Conservation (phyloP, 2,888 invertebrate genomes). For the Drosophila yooni region DNA sequence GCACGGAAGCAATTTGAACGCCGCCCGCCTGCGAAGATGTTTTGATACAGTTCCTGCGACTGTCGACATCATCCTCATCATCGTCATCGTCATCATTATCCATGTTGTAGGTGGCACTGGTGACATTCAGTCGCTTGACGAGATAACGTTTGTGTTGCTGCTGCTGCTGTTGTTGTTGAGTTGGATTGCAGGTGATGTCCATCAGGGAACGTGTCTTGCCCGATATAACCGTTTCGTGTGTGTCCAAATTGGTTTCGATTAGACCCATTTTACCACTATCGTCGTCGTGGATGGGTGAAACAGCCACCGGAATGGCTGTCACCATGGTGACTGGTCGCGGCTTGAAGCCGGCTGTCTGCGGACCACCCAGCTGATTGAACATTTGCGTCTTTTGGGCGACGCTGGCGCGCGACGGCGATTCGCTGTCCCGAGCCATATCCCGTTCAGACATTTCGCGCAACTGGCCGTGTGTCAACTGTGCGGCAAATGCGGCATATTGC, state of each 20-base stretch:
- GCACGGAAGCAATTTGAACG: slow-evolving; percentile 83
- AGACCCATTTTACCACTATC: slow-evolving; percentile 87
- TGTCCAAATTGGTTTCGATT: slow-evolving; percentile 96
- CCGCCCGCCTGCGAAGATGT: slow-evolving; percentile 70
- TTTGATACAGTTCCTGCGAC: slow-evolving; percentile 80
- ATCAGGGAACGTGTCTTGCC: slow-evolving; percentile 89
- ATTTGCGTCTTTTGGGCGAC: slow-evolving; percentile 79
- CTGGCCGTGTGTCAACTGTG: slow-evolving; percentile 82
- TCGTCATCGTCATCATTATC: slow-evolving; percentile 52
- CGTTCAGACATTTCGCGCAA: slow-evolving; percentile 39
- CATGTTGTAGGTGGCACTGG: slow-evolving; percentile 61
- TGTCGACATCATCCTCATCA: slow-evolving; percentile 54
- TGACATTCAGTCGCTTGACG: slow-evolving; percentile 75
- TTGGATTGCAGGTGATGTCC: slow-evolving; percentile 86
- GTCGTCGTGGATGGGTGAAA: slow-evolving; percentile 44
- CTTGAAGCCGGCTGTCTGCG: slow-evolving; percentile 18
- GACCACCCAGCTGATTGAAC: slow-evolving; percentile 71
- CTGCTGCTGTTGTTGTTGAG: slow-evolving; percentile 43
- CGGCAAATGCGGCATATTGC: slow-evolving; percentile 71
- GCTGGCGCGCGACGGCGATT: slow-evolving; percentile 71
- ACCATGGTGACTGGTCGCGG: slow-evolving; percentile 61
- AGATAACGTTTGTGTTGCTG: slow-evolving; percentile 60
- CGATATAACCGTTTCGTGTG: slow-evolving; percentile 88
- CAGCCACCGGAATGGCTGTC: slow-evolving; percentile 62
- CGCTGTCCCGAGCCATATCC: slow-evolving; percentile 54